Conservation (phyloP, 2,113 vertebrate species). For the Asarcornis scutulata region DNA sequence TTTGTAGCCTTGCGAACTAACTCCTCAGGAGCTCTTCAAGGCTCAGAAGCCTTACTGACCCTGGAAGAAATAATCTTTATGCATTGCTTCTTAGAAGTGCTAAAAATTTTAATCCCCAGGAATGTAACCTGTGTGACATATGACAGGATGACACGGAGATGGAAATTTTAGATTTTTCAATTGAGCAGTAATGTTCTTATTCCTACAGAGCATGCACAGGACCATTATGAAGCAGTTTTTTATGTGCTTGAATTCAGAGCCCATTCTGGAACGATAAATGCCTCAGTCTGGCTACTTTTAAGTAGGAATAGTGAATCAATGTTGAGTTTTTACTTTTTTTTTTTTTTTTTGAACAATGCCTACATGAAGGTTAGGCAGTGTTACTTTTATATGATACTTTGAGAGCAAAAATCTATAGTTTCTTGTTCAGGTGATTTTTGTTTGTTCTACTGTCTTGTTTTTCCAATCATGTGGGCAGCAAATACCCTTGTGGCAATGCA, state of each 20-base stretch:
- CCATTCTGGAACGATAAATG: not conserved
- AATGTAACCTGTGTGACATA: not conserved
- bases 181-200: not conserved
- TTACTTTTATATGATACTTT: not conserved
- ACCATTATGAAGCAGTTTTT: not conserved
- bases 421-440: not conserved
- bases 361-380: not conserved
- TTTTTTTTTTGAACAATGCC: not conserved
- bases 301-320: not conserved
- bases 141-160: not conserved
- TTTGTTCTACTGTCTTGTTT: not conserved
- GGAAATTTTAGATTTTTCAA: not conserved
- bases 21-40: not conserved
- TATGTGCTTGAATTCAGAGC: not conserved
- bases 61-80: not conserved
- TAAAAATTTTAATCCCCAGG: not conserved
- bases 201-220: not conserved
- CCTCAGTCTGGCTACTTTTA: not conserved
- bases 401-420: not conserved
- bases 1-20: not conserved
- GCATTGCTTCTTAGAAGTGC: too few relatives aligned
- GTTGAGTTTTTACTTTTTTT: not conserved
- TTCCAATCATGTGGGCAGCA: not conserved
- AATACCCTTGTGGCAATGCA: not conserved
- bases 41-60: not conserved